Evolutionary conservation across 2,888 invertebrate genomes (phyloP), one percentile per base, ranked within the genome.

Genomic region (Aleiodes testaceus): DNA sequence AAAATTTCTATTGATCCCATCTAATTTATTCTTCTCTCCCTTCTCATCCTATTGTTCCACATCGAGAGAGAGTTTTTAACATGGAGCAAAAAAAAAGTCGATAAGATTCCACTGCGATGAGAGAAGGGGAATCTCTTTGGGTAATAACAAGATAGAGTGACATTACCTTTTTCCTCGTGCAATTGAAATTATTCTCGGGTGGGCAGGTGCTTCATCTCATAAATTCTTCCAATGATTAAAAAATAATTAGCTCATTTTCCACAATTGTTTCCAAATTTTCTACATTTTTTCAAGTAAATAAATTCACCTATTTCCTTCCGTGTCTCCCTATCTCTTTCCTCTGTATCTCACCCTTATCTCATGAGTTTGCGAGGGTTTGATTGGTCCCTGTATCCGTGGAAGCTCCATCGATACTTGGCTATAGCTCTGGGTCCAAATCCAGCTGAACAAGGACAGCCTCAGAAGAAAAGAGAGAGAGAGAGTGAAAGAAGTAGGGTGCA

Each of bases 401-500:
- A 59, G 59, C 59, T 59, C 42, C 59, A 59, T 59, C 59, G 59
- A 59, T 59, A 59, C 59, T 36, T 20, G 59, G 12, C 12, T n/a
- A 42, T 16, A 18, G n/a, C 9, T 1, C 42, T 14, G 59, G 59
- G 16, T 59, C 59, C 59, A 59, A 59, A 42, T 59, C 36, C 36
- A 11, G n/a, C 9, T 63, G n/a, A 18, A 63, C 20, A 45, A n/a
- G 18, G 63, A 63, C 44, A 16, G 12, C n/a, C 75, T 70, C 64
- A 22, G 63, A 50, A 14, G 20, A 59, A 44, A 50, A 45, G 6
- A 22, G 5, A 49, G 20, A 12, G 20, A 44, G 11, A 65, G 20
- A 50, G 61, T 59, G 66, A 67, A 70, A 69, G 16, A 53, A 18
- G 70, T 65, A 75, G 59, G 59, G 65, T 52, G 69, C 59, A 63